Percentiles rank a stretch among this genome's conserved stretches.
These are phyloP conservation scores for Perithous albicinctus DNA, from an alignment of 2,888 invertebrate species.

Conservation along the genomic window DNA sequence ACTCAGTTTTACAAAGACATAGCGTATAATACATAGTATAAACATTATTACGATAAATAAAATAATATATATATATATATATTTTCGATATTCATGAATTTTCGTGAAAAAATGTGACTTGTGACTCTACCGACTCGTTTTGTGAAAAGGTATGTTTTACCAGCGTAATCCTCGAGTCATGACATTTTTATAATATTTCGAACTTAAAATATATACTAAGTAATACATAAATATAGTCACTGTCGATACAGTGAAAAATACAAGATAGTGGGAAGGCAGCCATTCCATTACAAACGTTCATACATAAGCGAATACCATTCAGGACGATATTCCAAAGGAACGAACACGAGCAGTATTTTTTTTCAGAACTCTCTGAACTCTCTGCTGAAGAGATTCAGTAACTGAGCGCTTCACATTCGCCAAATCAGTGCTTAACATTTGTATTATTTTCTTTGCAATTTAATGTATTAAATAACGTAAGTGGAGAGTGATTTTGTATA, in stretches of 20 bases:
- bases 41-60: slow-evolving; percentile 48
- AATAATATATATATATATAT: slow-evolving; percentile 57
- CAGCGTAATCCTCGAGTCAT: slow-evolving; percentile 25
- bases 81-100: slow-evolving; percentile 5
- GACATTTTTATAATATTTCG: no score
- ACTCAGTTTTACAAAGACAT: slow-evolving; percentile 31
- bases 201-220: slow-evolving; percentile 25
- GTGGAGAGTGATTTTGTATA: no score
- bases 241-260: slow-evolving; percentile 40
- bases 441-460: no score
- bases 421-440: no score
- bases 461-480: no score
- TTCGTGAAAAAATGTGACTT: slow-evolving; percentile 8
- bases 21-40: slow-evolving; percentile 42
- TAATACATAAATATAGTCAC: slow-evolving; percentile 51
- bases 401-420: no score
- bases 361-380: slow-evolving; percentile 5
- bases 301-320: slow-evolving; percentile 70
- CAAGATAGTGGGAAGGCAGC: slow-evolving; percentile 30
- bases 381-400: no score
- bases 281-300: slow-evolving; percentile 63
- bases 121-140: slow-evolving; percentile 23
- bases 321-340: slow-evolving; percentile 24
- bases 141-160: not conserved
- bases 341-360: slow-evolving; percentile 16